Base-by-base conservation (phyloP, 2,888 invertebrate species). In the Parapristionchus giblindavisi region DNA sequence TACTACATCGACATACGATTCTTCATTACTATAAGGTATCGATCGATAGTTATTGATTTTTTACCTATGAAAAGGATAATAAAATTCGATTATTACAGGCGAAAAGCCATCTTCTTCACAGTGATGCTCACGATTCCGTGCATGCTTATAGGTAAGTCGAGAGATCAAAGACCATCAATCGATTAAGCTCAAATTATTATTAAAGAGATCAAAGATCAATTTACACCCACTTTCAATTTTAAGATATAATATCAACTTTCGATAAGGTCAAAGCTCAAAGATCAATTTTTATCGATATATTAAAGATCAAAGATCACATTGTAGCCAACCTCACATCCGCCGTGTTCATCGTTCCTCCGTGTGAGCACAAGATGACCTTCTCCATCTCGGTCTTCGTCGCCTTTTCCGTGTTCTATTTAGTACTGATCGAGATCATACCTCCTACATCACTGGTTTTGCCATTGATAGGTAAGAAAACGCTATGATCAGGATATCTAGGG, bases 341-440 rank as follows among this genome's bases (percentile, higher is more conserved):
- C 63, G 83, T 83, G 6, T 83, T 83, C 66, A 40, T 80, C 51
- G 81, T 83, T 58, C 76, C 81, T 6, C 83, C 83, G 2, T 78
- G 79, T 73, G 96, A 97, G 36, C 97, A 98, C 89, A 98, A 98
- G 90, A 96, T 98, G 79, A 96, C 96, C 0, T 91, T 98, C 70
- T 96, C 96, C 73, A 89, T 96, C 29, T 63, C 63, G 43, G 61
- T 74, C 90, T 92, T 97, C 87, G 95, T 97, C 90, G 96, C 96
- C 90, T 94, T 97, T 88, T 96, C 96, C 91, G 96, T 97, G 92
- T 97, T 97, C 92, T 97, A 97, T 91, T 92, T 97, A 81, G 92
- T 97, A 90, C 94, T 97, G 85, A 96, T 96, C 84, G 96, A 97
- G 91, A 96, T 97, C 88, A 96, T 97, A 88, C 97, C 97, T 60